Conservation (phyloP, 2,797 vertebrate species). For the Gallinago solitaria region DNA sequence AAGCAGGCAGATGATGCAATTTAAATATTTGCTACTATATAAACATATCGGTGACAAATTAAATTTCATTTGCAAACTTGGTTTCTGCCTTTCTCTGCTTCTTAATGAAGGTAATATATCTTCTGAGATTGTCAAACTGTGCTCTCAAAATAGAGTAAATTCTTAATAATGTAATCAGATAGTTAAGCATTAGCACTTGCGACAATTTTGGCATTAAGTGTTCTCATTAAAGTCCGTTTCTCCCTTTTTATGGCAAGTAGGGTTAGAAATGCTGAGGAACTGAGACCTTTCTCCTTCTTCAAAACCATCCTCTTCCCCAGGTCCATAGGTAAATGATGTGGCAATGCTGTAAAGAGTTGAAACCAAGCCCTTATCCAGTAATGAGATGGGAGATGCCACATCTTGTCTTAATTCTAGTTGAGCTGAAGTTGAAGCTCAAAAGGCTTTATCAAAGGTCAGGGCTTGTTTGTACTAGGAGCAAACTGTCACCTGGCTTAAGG, state of each 20-base stretch:
- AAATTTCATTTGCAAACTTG: neutral
- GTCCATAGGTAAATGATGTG: neutral
- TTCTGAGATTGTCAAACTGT: neutral
- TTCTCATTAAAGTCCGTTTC: neutral
- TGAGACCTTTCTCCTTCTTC: neutral
- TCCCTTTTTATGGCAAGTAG: neutral
- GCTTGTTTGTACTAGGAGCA: neutral
- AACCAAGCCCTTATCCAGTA: neutral
- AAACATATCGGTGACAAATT: neutral
- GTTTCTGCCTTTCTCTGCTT: neutral
- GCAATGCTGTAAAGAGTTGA: neutral
- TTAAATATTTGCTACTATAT: neutral
- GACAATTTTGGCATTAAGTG: neutral
- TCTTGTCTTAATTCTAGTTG: neutral
- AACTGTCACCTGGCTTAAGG: neutral
- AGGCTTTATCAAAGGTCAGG: neutral
- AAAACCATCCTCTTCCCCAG: neutral
- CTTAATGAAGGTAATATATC: neutral
- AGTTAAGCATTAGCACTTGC: neutral
- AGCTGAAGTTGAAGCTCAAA: neutral
- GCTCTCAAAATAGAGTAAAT: constrained; percentile 18
- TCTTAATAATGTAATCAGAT: neutral
- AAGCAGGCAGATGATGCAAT: neutral
- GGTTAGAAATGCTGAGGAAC: neutral
- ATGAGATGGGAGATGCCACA: neutral